Percentiles rank a stretch among this genome's conserved stretches.
Evolutionary conservation across 2,888 invertebrate species (phyloP).

Genomic region (Conus canariensis): DNA sequence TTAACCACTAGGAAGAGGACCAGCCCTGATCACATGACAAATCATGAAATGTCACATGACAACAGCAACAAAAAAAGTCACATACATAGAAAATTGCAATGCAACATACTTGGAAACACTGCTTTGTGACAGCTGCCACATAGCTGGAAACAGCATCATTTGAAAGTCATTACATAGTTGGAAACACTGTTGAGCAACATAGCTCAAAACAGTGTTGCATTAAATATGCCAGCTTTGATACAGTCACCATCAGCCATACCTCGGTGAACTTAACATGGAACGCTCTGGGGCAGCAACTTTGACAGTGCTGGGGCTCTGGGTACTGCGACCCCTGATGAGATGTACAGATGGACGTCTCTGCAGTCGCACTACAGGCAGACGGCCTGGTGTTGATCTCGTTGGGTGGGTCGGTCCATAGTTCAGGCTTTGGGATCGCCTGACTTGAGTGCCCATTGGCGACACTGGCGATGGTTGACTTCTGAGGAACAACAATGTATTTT

Average conservation of each 20-base stretch:
- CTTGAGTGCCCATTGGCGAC: not conserved
- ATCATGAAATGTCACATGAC: no score
- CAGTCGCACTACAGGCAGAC: slow-evolving; percentile 49
- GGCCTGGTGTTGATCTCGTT: slow-evolving; percentile 47
- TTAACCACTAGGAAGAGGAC: no score
- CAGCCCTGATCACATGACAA: no score
- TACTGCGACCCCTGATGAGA: slow-evolving; percentile 32
- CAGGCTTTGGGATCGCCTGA: slow-evolving; percentile 44
- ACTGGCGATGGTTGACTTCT: slow-evolving; percentile 1
- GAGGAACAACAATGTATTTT: not conserved
- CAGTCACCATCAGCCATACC: not conserved
- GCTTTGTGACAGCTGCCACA: no score
- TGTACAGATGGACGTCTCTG: slow-evolving; percentile 45
- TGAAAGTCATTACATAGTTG: no score
- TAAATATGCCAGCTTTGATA: no score
- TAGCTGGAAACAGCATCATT: no score
- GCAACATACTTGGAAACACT: no score
- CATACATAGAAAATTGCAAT: no score
- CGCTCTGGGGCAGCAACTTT: slow-evolving; percentile 68
- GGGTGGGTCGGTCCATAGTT: slow-evolving; percentile 48
- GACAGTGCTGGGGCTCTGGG: slow-evolving; percentile 64
- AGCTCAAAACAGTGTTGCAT: no score
- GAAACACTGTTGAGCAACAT: no score
- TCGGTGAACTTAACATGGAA: slow-evolving; percentile 48
- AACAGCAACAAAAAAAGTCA: no score